Conservation (phyloP, 2,888 invertebrate species). For the Sarcophaga carnaria region DNA sequence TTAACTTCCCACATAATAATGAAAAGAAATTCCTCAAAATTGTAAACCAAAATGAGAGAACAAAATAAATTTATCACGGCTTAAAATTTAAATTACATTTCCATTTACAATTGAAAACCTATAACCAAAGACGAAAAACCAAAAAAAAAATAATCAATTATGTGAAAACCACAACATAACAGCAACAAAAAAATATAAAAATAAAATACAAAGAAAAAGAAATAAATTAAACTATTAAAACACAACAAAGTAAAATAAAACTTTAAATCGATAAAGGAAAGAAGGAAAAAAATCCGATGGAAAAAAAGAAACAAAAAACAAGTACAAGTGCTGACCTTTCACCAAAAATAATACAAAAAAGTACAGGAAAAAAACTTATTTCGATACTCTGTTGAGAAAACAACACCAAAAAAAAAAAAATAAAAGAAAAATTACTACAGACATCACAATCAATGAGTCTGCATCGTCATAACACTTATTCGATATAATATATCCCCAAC, state of each 20-base stretch:
- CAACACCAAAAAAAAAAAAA: background rate
- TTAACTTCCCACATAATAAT: constrained; percentile 51
- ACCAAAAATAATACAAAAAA: constrained; percentile 24
- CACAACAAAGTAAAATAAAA: constrained; percentile 8
- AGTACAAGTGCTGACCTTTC: constrained; percentile 53
- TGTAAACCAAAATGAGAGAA: background rate
- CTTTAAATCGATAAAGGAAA: background rate
- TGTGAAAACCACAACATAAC: constrained; percentile 20
- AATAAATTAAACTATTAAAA: constrained; percentile 35
- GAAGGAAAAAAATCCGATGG: constrained; percentile 35
- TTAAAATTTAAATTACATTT: background rate
- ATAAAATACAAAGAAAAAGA: background rate
- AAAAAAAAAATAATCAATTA: constrained; percentile 38
- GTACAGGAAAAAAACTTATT: background rate
- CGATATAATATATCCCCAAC: background rate
- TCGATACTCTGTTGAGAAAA: constrained; percentile 2
- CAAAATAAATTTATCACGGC: constrained; percentile 4
- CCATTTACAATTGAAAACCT: background rate
- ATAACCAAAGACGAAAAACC: background rate
- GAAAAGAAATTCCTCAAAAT: constrained; percentile 26
- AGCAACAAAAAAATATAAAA: no score
- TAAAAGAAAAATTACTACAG: background rate
- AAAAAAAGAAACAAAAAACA: constrained; percentile 38
- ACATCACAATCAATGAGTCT: constrained; percentile 36
- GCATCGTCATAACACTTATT: background rate